Evolutionary conservation across 2,113 vertebrate species (phyloP), one percentile per base, ranked within the genome.

Genomic region (Phasianus colchicus): DNA sequence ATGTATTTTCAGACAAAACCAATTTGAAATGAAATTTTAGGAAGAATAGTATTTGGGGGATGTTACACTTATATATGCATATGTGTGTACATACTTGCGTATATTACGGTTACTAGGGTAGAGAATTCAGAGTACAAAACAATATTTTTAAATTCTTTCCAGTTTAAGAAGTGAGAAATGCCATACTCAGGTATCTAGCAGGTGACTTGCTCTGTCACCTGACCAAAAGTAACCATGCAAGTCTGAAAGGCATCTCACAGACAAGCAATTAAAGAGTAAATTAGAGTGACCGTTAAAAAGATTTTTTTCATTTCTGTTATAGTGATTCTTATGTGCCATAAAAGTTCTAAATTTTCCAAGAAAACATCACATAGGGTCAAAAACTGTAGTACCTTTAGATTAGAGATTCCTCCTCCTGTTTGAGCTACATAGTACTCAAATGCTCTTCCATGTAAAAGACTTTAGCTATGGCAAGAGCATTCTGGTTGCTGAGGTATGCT

Each of bases 61-160:
- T 76, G 89, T 58, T 89, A 74, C 43, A 34, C 54, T 54, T 85
- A 25, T n/a, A n/a, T 27, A 17, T 60, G 14, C 58, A 20, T 47
- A 4, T 16, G 67, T 36, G 38, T 80, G 34, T 48, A 47, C 47
- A 55, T 50, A 64, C 81, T 77, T 82, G 58, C 1, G 11, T 74
- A 25, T 13, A 74, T 55, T 38, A 16, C 13, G 9, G 42, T 67
- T 67, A 71, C 7, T 58, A 74, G 40, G 24, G 12, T 74, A 74
- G 21, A 90, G 78, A 75, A 93, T 72, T 81, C 34, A 43, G 85
- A 78, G n/a, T 73, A 70, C 76, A 83, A 90, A 80, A 50, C 13
- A 58, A 30, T 54, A 81, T 60, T 72, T 90, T 88, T 6, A 77
- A 71, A 72, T 84, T 29, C 15, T 92, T 81, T 78, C 34, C 67